phyloP scores from a whole-genome alignment of 2,888 invertebrate genomes.

The Parnassius glacialis region DNA sequence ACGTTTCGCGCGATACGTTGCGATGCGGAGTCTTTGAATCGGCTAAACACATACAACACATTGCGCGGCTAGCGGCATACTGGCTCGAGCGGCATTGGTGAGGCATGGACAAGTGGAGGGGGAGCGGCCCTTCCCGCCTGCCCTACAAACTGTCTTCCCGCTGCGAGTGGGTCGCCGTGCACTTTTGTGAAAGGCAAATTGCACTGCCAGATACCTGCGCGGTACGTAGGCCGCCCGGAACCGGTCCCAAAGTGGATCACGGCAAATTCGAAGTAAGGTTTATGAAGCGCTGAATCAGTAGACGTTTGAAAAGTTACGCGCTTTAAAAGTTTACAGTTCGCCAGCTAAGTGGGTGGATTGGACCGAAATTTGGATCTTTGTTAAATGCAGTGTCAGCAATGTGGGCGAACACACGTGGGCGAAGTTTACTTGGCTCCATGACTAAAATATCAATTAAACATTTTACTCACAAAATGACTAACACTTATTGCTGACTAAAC shows the following conservation, averaged over 20 bases:
- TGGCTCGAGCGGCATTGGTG: conserved; percentile 32
- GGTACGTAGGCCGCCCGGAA: neutral
- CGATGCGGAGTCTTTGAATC: neutral
- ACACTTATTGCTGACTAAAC: neutral
- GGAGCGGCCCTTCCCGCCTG: conserved; percentile 48
- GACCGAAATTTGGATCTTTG: neutral
- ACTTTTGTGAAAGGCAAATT: conserved; percentile 68
- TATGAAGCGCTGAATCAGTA: conserved; percentile 3
- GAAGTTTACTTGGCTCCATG: neutral
- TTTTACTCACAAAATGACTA: neutral
- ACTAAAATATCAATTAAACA: neutral
- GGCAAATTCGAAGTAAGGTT: conserved; percentile 1
- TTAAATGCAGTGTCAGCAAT: neutral
- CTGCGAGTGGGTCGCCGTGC: conserved; percentile 44
- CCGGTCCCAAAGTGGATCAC: conserved; percentile 3
- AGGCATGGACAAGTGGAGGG: conserved; percentile 30
- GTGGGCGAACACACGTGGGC: neutral
- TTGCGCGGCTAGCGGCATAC: conserved; percentile 42
- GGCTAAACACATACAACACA: conserved; percentile 20
- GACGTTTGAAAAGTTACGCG: conserved; percentile 4
- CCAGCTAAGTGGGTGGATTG: neutral
- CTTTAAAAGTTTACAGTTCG: neutral
- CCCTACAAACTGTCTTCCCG: conserved; percentile 69
- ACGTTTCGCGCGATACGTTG: conserved; percentile 24
- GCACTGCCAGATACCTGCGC: conserved; percentile 30